Base-by-base conservation (phyloP, 2,797 vertebrate species). In the Lepilemur ruficaudatus region DNA sequence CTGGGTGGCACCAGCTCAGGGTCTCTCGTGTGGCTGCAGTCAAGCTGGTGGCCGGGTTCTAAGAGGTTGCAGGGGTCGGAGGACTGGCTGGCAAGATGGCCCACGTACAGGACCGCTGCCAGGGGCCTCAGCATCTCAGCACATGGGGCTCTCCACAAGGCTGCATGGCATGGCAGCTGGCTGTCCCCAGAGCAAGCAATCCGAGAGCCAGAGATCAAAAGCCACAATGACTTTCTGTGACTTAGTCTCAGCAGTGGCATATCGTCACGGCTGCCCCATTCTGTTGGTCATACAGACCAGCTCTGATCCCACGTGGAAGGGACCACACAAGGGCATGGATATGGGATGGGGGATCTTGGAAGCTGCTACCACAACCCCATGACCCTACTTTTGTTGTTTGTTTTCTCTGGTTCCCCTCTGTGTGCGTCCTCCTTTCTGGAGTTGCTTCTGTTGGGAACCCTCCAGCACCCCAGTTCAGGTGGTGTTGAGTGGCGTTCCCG, bases 301-400 rank as follows among this genome's bases (percentile, higher is more conserved):
- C 48, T 32, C n/a, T 25, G 17, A 14, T 30, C 67, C 30, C 5
- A 1, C 5, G 10, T 22, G 25, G 5, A 67, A 89, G 38, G 46
- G 15, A 11, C 35, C 25, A 1, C 22, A 14, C n/a, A 59, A 23
- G 1, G 15, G 1, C 2, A 1, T 30, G n/a, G 23, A 15, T 6
- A 35, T 28, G 6, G 46, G 38, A 22, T 0, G 0, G 32, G 52
- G 38, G 46, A 22, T 76, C 35, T 48, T 57, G 28, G 38, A 72
- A 35, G 23, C 48, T 55, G 9, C 23, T 32, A 17, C 43, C 67
- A 69, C 7, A 73, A 4, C 70, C 70, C n/a, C 52, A 3, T 32
- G 7, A 46, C 84, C 78, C 65, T 83, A 10, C 35, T 73, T 83
- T 2, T 15, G 11, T 67, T 73, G 23, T 81, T 67, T 91, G 28